Evolutionary conservation across 1,140 invertebrate genomes (phyloP).

Genomic region (Pinna nobilis): DNA sequence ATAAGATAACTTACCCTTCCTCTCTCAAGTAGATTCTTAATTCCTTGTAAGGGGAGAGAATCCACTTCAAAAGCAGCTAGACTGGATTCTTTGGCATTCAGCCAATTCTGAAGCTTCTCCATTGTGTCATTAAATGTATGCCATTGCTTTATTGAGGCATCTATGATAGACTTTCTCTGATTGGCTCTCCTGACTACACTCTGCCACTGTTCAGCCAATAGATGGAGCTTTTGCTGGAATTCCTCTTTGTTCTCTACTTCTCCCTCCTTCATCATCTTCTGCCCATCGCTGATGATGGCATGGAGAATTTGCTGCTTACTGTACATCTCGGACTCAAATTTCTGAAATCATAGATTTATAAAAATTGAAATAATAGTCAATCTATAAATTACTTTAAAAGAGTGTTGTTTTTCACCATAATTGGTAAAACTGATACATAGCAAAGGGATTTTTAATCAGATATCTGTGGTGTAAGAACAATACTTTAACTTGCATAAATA

Average conservation of each 20-base stretch:
- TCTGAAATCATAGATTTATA: constrained; percentile 47
- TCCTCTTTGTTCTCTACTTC: constrained; percentile 63
- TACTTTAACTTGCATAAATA: too few relatives aligned
- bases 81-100: constrained; percentile 85
- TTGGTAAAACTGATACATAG: too few relatives aligned
- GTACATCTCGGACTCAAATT: constrained; percentile 68
- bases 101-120: constrained; percentile 84
- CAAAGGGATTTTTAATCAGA: too few relatives aligned
- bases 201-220: constrained; percentile 88
- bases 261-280: constrained; percentile 66
- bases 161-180: constrained; percentile 84
- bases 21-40: constrained; percentile 61
- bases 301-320: constrained; percentile 70
- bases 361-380: too few relatives aligned
- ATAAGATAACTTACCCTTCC: constrained; percentile 54
- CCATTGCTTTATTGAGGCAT: constrained; percentile 85
- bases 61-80: constrained; percentile 78
- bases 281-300: constrained; percentile 69
- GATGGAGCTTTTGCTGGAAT: constrained; percentile 81
- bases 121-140: constrained; percentile 86
- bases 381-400: too few relatives aligned
- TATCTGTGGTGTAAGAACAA: too few relatives aligned
- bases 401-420: too few relatives aligned
- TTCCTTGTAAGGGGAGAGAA: constrained; percentile 59
- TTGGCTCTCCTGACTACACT: constrained; percentile 88